Conservation (phyloP, 2,888 invertebrate genomes). For the Exephanes ischioxanthus region DNA sequence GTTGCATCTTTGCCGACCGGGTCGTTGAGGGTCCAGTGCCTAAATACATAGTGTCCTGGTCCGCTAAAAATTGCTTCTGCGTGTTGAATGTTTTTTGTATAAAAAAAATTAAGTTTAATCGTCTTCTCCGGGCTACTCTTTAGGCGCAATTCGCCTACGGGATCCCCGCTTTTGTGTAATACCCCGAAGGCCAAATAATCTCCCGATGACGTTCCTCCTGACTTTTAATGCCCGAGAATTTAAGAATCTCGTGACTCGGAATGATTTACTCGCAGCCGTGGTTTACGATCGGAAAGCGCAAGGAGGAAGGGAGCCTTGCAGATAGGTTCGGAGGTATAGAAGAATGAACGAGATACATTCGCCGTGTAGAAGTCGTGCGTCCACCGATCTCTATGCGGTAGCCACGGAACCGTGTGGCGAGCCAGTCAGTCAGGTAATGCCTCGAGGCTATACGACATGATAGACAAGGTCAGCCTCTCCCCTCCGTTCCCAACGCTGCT, state of each 20-base stretch:
- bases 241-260: slow-evolving; percentile 78
- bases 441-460: slow-evolving; percentile 82
- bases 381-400: slow-evolving; percentile 70
- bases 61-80: slow-evolving; percentile 5
- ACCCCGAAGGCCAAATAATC: slow-evolving; percentile 5
- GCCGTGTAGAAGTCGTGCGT: slow-evolving; percentile 33
- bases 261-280: slow-evolving; percentile 77
- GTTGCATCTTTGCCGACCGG: slow-evolving; percentile 7
- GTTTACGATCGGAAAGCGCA: slow-evolving; percentile 71
- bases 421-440: slow-evolving; percentile 83
- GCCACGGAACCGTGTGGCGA: slow-evolving; percentile 66
- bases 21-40: slow-evolving; percentile 4
- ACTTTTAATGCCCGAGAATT: slow-evolving; percentile 71
- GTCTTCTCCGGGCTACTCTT: not conserved
- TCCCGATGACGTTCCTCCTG: slow-evolving; percentile 40
- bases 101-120: slow-evolving; percentile 1
- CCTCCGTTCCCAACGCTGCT: slow-evolving; percentile 62
- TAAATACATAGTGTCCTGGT: slow-evolving; percentile 12
- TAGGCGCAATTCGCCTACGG: slow-evolving; percentile 33
- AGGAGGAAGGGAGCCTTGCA: slow-evolving; percentile 50
- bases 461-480: slow-evolving; percentile 84
- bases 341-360: slow-evolving; percentile 39
- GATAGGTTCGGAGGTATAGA: slow-evolving; percentile 16
- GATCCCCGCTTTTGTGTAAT: slow-evolving; percentile 23
- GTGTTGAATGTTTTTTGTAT: not conserved